Evolutionary conservation across 1,140 invertebrate genomes (phyloP).

Genomic region (Papilio dardanus): DNA sequence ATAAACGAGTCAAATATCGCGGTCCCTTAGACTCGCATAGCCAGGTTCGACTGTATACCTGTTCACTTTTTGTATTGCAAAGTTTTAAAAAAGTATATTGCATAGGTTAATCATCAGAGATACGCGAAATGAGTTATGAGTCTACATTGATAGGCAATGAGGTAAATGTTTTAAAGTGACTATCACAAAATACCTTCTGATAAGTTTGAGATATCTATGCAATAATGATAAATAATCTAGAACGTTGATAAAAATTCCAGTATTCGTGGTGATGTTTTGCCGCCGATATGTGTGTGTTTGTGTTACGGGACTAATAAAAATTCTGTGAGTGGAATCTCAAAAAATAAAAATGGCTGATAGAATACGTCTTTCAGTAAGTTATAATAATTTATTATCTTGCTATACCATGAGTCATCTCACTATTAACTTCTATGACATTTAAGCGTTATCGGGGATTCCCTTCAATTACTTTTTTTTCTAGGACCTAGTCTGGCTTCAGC

Average conservation of each 20-base stretch:
- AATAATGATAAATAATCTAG: constrained; percentile 67
- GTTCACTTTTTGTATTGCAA: too few species aligned
- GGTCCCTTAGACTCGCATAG: too few species aligned
- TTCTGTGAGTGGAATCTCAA: constrained; percentile 60
- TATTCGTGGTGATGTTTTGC: constrained; percentile 53
- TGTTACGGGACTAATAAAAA: constrained; percentile 42
- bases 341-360: constrained; percentile 69
- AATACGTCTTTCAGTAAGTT: constrained; percentile 70
- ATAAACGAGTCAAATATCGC: too few species aligned
- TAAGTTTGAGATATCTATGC: constrained; percentile 58
- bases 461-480: constrained; percentile 67
- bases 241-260: constrained; percentile 63
- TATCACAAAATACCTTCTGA: constrained; percentile 61
- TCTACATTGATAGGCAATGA: constrained; percentile 16
- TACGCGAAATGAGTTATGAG: constrained; percentile 19
- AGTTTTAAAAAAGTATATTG: not conserved
- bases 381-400: not conserved
- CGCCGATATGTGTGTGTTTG: constrained; percentile 48
- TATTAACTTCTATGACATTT: not conserved
- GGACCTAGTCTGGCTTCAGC: constrained; percentile 94
- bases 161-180: constrained; percentile 33
- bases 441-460: constrained; percentile 17
- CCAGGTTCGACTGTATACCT: too few species aligned
- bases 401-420: not conserved
- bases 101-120: constrained; percentile 5